Evolutionary conservation across 2,888 invertebrate genomes (phyloP).

Genomic region (Mycalesis mineus): DNA sequence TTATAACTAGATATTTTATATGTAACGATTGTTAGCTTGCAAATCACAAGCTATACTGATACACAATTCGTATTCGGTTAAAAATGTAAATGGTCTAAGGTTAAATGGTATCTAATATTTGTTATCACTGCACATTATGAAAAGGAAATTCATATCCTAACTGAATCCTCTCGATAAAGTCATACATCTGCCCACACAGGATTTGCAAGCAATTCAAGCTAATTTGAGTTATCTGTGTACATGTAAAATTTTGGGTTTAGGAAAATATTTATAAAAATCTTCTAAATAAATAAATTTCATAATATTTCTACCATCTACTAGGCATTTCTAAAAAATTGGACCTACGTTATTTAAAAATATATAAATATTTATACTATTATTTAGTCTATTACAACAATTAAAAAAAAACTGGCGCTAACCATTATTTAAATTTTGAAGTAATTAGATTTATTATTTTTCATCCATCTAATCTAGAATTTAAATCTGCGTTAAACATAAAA

Average conservation of each 20-base stretch:
- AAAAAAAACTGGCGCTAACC: too few relatives aligned
- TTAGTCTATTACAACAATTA: too few relatives aligned
- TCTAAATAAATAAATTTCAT: too few relatives aligned
- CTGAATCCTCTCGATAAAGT: slow-evolving; percentile 48
- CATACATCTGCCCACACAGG: slow-evolving; percentile 34
- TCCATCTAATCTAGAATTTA: too few relatives aligned
- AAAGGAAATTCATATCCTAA: slow-evolving; percentile 44
- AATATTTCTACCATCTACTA: too few relatives aligned
- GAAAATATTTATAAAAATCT: too few relatives aligned
- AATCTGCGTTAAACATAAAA: too few relatives aligned
- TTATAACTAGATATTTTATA: slow-evolving; percentile 22
- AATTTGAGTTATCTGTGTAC: not conserved
- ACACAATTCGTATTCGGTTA: slow-evolving; percentile 34
- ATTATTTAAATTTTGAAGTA: too few relatives aligned
- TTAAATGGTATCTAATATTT: slow-evolving; percentile 37
- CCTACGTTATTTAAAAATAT: too few relatives aligned
- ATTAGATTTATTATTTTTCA: too few relatives aligned
- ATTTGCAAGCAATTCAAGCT: slow-evolving; percentile 27
- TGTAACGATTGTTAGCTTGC: slow-evolving; percentile 43
- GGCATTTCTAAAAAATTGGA: too few relatives aligned
- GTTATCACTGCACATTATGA: slow-evolving; percentile 45
- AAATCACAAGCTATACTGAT: slow-evolving; percentile 53
- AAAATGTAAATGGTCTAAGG: slow-evolving; percentile 22
- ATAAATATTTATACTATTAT: too few relatives aligned
- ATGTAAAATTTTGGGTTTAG: not conserved